Conservation (phyloP, 2,113 vertebrate species). For the Carollia perspicillata region DNA sequence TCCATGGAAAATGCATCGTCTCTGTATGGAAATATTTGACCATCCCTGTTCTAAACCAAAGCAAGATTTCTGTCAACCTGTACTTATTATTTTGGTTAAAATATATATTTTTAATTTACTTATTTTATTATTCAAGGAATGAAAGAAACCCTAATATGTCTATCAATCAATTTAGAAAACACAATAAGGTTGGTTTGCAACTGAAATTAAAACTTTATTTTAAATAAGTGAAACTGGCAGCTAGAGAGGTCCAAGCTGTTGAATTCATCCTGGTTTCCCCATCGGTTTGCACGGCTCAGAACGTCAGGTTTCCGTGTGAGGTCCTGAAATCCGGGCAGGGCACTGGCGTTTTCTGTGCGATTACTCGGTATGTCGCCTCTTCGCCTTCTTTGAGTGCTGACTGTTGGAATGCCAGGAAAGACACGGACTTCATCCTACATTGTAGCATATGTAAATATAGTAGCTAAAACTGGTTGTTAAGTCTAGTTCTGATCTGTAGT, state of each 20-base stretch:
- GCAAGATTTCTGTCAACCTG: not conserved
- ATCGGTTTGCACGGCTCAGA: not conserved
- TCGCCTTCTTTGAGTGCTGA: not conserved
- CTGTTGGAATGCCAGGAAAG: constrained; percentile 20
- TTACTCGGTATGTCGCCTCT: not conserved
- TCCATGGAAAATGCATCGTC: not conserved
- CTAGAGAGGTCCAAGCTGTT: not conserved
- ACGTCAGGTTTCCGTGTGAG: not conserved
- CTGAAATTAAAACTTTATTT: not conserved
- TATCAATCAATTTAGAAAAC: not conserved
- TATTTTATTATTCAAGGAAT: not conserved
- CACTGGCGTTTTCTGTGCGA: not conserved
- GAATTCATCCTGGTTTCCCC: not conserved
- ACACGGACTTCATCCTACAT: not conserved
- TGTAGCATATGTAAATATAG: not conserved
- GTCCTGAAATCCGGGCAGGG: not conserved
- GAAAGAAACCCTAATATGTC: not conserved
- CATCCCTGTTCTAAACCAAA: not conserved
- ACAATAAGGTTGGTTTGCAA: not conserved
- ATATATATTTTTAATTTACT: not conserved
- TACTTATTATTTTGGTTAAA: not conserved
- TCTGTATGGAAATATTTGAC: not conserved
- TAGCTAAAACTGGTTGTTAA: not conserved
- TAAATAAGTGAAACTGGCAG: not conserved
- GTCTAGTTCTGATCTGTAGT: not conserved